Percentiles rank a stretch among this genome's conserved stretches.
Evolutionary conservation across 2,888 invertebrate species (phyloP).

Genomic region (Mellilla xanthometata): DNA sequence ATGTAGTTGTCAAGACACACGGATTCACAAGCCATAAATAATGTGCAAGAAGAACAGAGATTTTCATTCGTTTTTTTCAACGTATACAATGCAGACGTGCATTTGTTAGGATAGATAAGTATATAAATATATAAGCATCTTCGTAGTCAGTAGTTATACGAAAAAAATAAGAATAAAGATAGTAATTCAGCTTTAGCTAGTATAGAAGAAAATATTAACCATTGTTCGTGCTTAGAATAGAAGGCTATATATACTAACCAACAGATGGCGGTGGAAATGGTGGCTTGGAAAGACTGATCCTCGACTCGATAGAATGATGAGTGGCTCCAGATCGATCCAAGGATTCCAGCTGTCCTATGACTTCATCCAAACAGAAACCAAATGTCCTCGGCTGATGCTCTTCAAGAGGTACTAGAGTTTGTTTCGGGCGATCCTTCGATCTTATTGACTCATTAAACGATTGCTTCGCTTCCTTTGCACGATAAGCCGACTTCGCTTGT

Average conservation of each 20-base stretch:
- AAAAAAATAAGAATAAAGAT: no score
- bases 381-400: constrained; percentile 47
- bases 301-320: constrained; percentile 59
- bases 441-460: constrained; percentile 63
- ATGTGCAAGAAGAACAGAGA: no score
- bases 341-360: constrained; percentile 45
- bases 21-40: no score
- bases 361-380: constrained; percentile 46
- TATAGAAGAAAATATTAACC: no score
- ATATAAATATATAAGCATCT: no score
- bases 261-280: constrained; percentile 63
- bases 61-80: no score
- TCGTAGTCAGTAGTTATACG: no score
- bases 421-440: constrained; percentile 50
- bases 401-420: constrained; percentile 45
- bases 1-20: no score
- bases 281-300: constrained; percentile 47
- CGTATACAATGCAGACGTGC: no score
- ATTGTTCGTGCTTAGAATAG: no score
- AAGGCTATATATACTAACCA: constrained; percentile 44
- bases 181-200: no score
- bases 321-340: constrained; percentile 64
- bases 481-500: constrained; percentile 23
- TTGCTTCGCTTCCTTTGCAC: constrained; percentile 65
- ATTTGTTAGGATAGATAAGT: no score